phyloP scores from a whole-genome alignment of 2,888 invertebrate genomes.

The Galerucella pusilla region DNA sequence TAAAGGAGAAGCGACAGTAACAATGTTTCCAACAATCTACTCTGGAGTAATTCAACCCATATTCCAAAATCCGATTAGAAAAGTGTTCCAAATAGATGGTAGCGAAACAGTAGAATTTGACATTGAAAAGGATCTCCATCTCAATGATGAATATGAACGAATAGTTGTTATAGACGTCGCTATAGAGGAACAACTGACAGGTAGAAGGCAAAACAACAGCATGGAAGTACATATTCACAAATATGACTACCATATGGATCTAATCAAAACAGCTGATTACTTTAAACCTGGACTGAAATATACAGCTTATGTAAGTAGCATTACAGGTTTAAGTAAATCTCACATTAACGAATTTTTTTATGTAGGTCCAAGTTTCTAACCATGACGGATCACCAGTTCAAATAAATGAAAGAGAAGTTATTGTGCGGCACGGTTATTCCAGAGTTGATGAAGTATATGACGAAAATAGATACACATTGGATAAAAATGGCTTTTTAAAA shows the following conservation, averaged over 20 bases:
- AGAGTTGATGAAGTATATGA: constrained; percentile 69
- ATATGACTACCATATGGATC: constrained; percentile 79
- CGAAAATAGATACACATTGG: constrained; percentile 68
- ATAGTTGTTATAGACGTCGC: constrained; percentile 87
- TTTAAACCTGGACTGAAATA: constrained; percentile 91
- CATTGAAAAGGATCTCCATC: constrained; percentile 77
- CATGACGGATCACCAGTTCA: constrained; percentile 77
- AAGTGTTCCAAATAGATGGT: constrained; percentile 76
- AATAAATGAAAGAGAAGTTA: constrained; percentile 70
- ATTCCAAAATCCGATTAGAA: constrained; percentile 76
- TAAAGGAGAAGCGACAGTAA: constrained; percentile 85
- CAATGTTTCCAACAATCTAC: constrained; percentile 85
- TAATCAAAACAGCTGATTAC: constrained; percentile 84
- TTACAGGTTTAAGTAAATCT: background rate
- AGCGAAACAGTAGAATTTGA: constrained; percentile 78
- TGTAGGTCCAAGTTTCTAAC: constrained; percentile 74
- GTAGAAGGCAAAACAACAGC: constrained; percentile 83
- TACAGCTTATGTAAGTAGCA: constrained; percentile 77
- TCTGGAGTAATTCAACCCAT: constrained; percentile 84
- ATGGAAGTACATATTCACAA: constrained; percentile 80
- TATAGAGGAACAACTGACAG: constrained; percentile 90
- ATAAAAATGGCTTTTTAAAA: constrained; percentile 73
- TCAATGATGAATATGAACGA: constrained; percentile 84
- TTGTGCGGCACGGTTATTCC: constrained; percentile 72
- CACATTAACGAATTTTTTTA: background rate